Conservation (phyloP, 2,888 invertebrate genomes). For the Gymnoscelis rufifasciata region DNA sequence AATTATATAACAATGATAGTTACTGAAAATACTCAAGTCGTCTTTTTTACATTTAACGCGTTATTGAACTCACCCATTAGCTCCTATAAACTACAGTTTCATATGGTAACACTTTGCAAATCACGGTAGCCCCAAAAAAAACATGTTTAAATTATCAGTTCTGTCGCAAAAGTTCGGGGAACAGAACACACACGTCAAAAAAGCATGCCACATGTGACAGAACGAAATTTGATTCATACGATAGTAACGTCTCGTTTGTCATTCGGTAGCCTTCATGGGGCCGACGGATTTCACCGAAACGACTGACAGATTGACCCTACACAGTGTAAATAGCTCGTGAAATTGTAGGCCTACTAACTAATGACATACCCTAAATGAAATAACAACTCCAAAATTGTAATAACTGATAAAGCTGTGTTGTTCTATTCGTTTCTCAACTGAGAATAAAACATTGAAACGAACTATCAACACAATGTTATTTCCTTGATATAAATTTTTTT, state of each 20-base stretch:
- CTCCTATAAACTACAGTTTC: neutral
- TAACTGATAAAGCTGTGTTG: too few relatives aligned
- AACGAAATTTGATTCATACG: slow-evolving; percentile 53
- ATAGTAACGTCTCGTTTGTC: slow-evolving; percentile 49
- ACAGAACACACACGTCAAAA: slow-evolving; percentile 49
- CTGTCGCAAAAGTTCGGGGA: slow-evolving; percentile 30
- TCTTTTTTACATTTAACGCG: too few relatives aligned
- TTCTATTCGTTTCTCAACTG: too few relatives aligned
- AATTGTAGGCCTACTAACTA: slow-evolving; percentile 44
- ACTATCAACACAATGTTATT: too few relatives aligned
- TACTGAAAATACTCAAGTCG: too few relatives aligned
- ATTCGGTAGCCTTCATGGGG: slow-evolving; percentile 47
- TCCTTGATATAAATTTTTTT: too few relatives aligned
- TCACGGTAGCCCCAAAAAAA: slow-evolving; percentile 48
- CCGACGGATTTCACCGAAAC: slow-evolving; percentile 60
- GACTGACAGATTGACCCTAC: slow-evolving; percentile 46
- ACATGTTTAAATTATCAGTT: slow-evolving; percentile 34
- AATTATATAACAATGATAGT: too few relatives aligned
- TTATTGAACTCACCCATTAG: too few relatives aligned
- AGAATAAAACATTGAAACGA: too few relatives aligned
- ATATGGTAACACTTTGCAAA: slow-evolving; percentile 25
- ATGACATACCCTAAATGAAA: neutral
- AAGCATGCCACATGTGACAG: slow-evolving; percentile 53
- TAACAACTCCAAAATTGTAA: neutral
- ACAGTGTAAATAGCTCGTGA: slow-evolving; percentile 56